Conservation (phyloP, 2,797 vertebrate species). For the Neoniphon sammara region DNA sequence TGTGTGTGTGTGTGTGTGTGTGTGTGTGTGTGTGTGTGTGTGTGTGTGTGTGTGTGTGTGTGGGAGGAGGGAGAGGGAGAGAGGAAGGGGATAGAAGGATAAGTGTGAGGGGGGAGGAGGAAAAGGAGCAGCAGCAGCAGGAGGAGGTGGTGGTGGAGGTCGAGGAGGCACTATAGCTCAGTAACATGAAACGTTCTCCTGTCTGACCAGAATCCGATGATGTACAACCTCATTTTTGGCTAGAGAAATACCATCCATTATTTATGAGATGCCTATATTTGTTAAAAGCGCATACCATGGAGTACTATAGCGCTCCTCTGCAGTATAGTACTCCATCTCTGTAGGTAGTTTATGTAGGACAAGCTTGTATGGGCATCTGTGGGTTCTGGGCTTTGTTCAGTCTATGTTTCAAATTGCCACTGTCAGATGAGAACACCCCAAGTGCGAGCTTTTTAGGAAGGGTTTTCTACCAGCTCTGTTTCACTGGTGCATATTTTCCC, state of each 20-base stretch:
- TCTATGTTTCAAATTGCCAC: not conserved
- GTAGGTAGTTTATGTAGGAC: constrained; percentile 49
- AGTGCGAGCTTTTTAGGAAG: not conserved
- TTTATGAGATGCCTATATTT: constrained; percentile 64
- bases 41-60: too few species aligned
- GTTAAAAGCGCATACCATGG: constrained; percentile 33
- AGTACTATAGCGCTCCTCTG: constrained; percentile 9
- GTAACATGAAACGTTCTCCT: constrained; percentile 44
- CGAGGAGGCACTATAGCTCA: constrained; percentile 20
- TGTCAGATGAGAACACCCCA: not conserved
- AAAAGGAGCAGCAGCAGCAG: not conserved
- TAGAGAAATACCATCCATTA: constrained; percentile 65
- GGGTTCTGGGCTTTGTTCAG: not conserved
- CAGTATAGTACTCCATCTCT: constrained; percentile 20
- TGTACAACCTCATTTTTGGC: constrained; percentile 64
- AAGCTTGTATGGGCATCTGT: constrained; percentile 33
- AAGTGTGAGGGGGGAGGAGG: constrained; percentile 4
- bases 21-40: too few species aligned
- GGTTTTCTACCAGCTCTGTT: too few species aligned
- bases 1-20: too few species aligned
- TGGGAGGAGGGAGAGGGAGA: constrained; percentile 6
- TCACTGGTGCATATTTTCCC: not conserved
- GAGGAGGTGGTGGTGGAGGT: constrained; percentile 9
- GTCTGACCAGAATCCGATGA: constrained; percentile 55
- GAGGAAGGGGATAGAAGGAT: constrained; percentile 26